phyloP scores from a whole-genome alignment of 2,888 invertebrate species.

The Tenodera sinensis region DNA sequence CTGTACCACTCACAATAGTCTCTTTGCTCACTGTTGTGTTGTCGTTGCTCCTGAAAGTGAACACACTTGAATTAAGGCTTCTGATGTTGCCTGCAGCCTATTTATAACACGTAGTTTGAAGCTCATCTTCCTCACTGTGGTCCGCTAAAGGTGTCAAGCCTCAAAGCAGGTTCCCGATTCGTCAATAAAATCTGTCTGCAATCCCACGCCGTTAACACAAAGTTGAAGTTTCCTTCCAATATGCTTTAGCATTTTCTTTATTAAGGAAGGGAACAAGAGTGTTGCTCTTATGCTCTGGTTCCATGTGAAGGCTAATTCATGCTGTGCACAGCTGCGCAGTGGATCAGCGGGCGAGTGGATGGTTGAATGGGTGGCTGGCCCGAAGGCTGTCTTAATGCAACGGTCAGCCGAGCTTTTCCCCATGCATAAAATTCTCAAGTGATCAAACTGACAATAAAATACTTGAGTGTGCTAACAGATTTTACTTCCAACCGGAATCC shows the following conservation, averaged over 20 bases:
- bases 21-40: slow-evolving; percentile 32
- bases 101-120: neutral
- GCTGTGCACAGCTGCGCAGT: slow-evolving; percentile 17
- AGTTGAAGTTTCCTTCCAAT: neutral
- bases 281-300: neutral
- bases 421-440: slow-evolving; percentile 31
- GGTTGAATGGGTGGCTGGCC: slow-evolving; percentile 42
- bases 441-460: neutral
- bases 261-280: neutral
- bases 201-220: slow-evolving; percentile 4
- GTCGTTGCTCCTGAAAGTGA: slow-evolving; percentile 33
- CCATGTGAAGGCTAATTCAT: neutral
- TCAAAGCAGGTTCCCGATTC: slow-evolving; percentile 31
- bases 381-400: slow-evolving; percentile 50
- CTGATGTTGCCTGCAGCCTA: neutral
- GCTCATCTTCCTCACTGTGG: slow-evolving; percentile 10
- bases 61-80: slow-evolving; percentile 31
- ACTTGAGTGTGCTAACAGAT: slow-evolving; percentile 26
- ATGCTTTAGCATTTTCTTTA: neutral
- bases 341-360: neutral
- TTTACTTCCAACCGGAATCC: slow-evolving; percentile 33
- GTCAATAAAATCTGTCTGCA: slow-evolving; percentile 29
- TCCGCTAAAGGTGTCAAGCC: slow-evolving; percentile 18
- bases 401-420: slow-evolving; percentile 42
- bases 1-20: slow-evolving; percentile 31